Evolutionary conservation across 2,113 vertebrate genomes (phyloP), one percentile per base, ranked within the genome.

Genomic region (Carassius gibelio): DNA sequence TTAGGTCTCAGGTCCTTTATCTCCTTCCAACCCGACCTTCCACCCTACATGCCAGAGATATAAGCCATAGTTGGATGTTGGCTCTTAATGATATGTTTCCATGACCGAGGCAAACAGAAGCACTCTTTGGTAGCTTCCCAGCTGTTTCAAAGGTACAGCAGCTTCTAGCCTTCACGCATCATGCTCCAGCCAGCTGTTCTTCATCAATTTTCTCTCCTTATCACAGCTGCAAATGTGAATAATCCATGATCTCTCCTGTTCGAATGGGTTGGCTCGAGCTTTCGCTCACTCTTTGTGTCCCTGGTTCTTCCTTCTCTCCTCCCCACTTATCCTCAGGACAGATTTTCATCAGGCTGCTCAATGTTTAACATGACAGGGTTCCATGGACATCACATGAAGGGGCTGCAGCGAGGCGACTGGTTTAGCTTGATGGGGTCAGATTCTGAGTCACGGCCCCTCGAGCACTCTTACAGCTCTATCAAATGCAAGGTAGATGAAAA

Each of bases 171-270:
- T 82, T 79, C 85, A 81, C 34, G 84, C 66, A 84, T 87, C 38
- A 87, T 82, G 71, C 85, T 88, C 66, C 87, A 90, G 91, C 91
- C 94, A 95, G 93, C 94, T 95, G 94, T 95, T 95, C 92, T 86
- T 94, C 92, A 92, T 93, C 91, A 92, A 93, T 93, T 90, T 89
- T 89, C 90, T 93, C 91, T 93, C 92, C 86, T 82, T 61, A 84
- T 91, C 74, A 48, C 94, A 95, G 94, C 92, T 95, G 94, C 84
- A 85, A 89, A 87, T 91, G 90, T 95, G 93, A 94, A 95, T 94
- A 95, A 95, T 92, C 91, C 88, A 95, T 93, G 92, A 92, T 91
- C 84, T 90, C 87, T 92, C 81, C 88, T 84, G 89, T 91, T 75
- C 88, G 88, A 90, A 92, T 88, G 89, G 88, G 79, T 88, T 88